Evolutionary conservation across 2,888 invertebrate species (phyloP).

Genomic region (Rhagium mordax): DNA sequence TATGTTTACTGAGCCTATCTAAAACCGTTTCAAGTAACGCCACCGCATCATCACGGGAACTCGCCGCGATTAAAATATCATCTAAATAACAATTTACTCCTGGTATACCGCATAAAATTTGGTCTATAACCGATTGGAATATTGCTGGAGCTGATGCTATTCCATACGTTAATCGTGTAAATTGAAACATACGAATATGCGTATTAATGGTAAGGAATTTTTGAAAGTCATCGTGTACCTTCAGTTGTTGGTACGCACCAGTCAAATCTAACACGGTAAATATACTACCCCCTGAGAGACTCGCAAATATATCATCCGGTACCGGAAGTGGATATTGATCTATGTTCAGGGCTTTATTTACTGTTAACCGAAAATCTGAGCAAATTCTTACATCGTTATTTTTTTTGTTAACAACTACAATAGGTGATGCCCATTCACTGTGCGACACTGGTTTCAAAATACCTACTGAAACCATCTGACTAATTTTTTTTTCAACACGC

Average conservation of each 20-base stretch:
- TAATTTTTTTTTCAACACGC: not conserved
- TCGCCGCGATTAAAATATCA: not conserved
- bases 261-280: not conserved
- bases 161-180: not conserved
- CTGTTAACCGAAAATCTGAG: not conserved
- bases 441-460: not conserved
- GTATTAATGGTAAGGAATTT: not conserved
- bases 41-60: not conserved
- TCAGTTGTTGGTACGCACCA: not conserved
- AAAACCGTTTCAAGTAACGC: not conserved
- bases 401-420: not conserved
- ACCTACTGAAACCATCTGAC: not conserved
- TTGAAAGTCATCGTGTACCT: not conserved
- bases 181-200: not conserved
- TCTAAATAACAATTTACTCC: not conserved
- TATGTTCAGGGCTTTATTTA: not conserved
- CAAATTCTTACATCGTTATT: not conserved
- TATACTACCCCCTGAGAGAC: not conserved
- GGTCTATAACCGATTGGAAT: not conserved
- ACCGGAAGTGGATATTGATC: not conserved
- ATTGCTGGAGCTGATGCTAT: not conserved
- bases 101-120: not conserved
- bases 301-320: not conserved
- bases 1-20: not conserved
- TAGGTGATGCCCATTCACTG: not conserved